Percentiles rank a stretch among this genome's conserved stretches.
Evolutionary conservation across 2,113 vertebrate species (phyloP).

Genomic region (Daphoenositta chrysoptera): DNA sequence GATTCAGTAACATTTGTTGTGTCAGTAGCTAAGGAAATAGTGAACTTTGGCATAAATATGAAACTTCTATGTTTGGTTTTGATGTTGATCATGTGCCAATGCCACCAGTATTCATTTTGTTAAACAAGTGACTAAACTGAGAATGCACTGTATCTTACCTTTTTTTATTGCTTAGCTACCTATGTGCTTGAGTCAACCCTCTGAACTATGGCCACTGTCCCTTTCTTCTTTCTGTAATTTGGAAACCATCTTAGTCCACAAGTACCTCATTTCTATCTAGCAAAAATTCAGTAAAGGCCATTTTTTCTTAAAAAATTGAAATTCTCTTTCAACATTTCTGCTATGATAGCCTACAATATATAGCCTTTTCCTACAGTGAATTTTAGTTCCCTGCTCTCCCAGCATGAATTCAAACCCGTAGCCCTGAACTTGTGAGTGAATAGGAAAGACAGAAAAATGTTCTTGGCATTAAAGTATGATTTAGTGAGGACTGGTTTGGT

Average conservation of each 20-base stretch:
- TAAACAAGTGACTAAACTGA: not conserved
- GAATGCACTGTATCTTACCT: not conserved
- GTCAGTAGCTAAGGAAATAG: not conserved
- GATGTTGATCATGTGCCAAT: not conserved
- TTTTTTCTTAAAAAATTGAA: not conserved
- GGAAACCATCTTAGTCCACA: not conserved
- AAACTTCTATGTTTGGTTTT: not conserved
- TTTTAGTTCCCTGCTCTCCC: not conserved
- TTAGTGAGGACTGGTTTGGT: not conserved
- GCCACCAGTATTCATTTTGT: not conserved
- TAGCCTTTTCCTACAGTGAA: not conserved
- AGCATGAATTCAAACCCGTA: not conserved
- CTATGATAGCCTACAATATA: not conserved
- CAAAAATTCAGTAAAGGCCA: not conserved
- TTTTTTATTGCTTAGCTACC: not conserved
- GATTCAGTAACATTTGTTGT: not conserved
- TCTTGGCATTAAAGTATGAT: not conserved
- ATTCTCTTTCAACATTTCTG: not conserved
- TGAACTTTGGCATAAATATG: fast-evolving
- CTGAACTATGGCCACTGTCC: not conserved
- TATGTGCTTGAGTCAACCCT: not conserved
- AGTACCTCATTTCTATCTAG: not conserved
- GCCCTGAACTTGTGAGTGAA: not conserved
- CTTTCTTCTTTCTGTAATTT: not conserved
- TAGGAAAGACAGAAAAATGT: not conserved